Evolutionary conservation across 1,140 invertebrate species (phyloP), one percentile per base, ranked within the genome.

Genomic region (Nixonia krombeini): DNA sequence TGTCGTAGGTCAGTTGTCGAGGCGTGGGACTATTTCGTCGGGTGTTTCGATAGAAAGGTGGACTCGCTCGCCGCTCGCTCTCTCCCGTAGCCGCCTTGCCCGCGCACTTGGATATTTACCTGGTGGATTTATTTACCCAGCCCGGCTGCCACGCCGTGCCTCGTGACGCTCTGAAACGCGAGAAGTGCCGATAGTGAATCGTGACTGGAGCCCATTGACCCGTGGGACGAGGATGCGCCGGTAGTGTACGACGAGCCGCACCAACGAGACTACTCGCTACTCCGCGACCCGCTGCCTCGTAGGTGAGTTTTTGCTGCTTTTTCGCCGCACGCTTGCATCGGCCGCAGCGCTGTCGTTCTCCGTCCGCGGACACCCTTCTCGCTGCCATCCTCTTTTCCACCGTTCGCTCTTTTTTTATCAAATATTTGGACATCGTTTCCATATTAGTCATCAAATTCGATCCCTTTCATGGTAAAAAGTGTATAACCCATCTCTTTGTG

Each of bases 1-100:
- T n/a, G 62, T 46, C 73, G 68, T 72, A 73, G 73, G 73, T 75
- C 75, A 73, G 74, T 76, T 67, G 59, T 61, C 55, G 71, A 57
- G 55, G 53, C 61, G 44, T 49, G 65, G 62, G 33, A 35, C 33
- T 3, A 35, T 35, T 35, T 7, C 1, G 33, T 9, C 29, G 10
- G 9, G 8, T 51, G 44, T 28, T n/a, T 21, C 21, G 2, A 3
- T 21, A n/a, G n/a, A n/a, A n/a, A n/a, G n/a, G n/a, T n/a, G n/a
- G n/a, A 29, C 33, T 17, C 9, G 18, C 31, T 35, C 23, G 28
- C 18, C 35, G 50, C 33, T 25, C 40, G 37, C 10, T 33, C 44
- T 52, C 41, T 13, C n/a, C n/a, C n/a, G n/a, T n/a, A n/a, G n/a
- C n/a, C n/a, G n/a, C n/a, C n/a, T n/a, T n/a, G n/a, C n/a, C n/a